These are phyloP conservation scores for Cerastoderma edule DNA, from an alignment of 2,888 invertebrate genomes.

Conservation along the genomic window DNA sequence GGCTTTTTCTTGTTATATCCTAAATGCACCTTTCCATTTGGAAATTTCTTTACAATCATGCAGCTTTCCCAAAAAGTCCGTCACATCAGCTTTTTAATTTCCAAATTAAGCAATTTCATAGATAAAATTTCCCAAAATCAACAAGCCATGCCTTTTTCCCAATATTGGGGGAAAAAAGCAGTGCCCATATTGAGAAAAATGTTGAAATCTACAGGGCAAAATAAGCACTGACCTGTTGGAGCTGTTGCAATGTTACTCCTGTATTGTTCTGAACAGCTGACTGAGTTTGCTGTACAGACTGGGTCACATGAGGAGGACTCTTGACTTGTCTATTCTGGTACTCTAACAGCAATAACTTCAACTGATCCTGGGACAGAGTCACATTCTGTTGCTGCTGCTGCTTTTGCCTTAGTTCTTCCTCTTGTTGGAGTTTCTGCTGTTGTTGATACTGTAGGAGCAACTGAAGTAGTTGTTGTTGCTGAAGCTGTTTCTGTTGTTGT, in stretches of 20 bases:
- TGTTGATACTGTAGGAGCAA: slow-evolving; percentile 63
- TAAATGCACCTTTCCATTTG: too few species aligned
- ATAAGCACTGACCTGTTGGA: slow-evolving; percentile 74
- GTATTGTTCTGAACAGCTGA: slow-evolving; percentile 51
- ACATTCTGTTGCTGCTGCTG: slow-evolving; percentile 61
- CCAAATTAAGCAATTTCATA: too few species aligned
- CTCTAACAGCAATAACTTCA: slow-evolving; percentile 72
- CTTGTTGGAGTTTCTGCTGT: slow-evolving; percentile 65
- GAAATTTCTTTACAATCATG: too few species aligned
- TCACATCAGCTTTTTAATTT: too few species aligned
- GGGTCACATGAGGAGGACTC: slow-evolving; percentile 15
- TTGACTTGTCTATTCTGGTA: slow-evolving; percentile 54
- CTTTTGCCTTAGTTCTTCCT: slow-evolving; percentile 64
- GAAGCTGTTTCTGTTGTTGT: slow-evolving; percentile 66
- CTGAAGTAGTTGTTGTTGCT: slow-evolving; percentile 65
- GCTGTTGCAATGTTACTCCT: slow-evolving; percentile 77
- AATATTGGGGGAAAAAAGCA: too few species aligned
- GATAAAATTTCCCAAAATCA: too few species aligned
- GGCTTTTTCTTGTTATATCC: too few species aligned
- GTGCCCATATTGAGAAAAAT: too few species aligned
- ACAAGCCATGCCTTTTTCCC: too few species aligned
- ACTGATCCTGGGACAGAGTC: slow-evolving; percentile 67
- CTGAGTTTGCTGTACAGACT: slow-evolving; percentile 33
- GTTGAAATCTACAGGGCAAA: too few species aligned
- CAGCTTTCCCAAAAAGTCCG: too few species aligned